Conservation (phyloP, 2,888 invertebrate species). For the Dryobotodes eremita region DNA sequence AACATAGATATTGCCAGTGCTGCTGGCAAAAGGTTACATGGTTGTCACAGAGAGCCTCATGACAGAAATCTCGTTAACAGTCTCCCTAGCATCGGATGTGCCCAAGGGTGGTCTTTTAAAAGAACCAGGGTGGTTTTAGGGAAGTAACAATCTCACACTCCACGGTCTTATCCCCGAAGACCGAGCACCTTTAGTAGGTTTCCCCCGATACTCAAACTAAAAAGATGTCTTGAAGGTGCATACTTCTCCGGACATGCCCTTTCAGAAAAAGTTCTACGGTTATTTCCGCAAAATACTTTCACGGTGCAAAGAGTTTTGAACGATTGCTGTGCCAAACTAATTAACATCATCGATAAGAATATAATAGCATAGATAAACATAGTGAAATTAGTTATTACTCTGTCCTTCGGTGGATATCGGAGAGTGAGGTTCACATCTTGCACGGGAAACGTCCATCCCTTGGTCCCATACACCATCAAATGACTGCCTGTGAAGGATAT, state of each 20-base stretch:
- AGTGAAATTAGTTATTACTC: constrained; percentile 8
- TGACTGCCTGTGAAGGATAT: constrained; percentile 68
- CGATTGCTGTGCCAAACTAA: no score
- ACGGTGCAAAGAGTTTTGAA: no score
- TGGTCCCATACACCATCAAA: constrained; percentile 78
- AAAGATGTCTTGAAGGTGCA: background rate
- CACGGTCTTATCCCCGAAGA: background rate
- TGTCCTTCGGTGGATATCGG: constrained; percentile 76
- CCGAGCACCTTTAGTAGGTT: background rate
- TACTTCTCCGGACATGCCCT: background rate
- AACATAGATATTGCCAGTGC: background rate
- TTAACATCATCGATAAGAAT: background rate
- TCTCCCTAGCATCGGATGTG: background rate
- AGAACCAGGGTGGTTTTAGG: background rate
- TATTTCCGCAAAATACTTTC: no score
- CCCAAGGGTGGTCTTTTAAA: background rate
- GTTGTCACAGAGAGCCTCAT: background rate
- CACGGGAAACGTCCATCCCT: constrained; percentile 80
- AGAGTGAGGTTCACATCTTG: constrained; percentile 83
- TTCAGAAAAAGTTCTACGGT: background rate
- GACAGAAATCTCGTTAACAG: background rate
- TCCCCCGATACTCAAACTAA: background rate
- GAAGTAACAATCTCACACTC: background rate
- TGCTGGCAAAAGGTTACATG: background rate
- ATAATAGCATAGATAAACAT: background rate